These are phyloP conservation scores for Borostomias antarcticus DNA, from an alignment of 2,797 vertebrate species.

Conservation along the genomic window DNA sequence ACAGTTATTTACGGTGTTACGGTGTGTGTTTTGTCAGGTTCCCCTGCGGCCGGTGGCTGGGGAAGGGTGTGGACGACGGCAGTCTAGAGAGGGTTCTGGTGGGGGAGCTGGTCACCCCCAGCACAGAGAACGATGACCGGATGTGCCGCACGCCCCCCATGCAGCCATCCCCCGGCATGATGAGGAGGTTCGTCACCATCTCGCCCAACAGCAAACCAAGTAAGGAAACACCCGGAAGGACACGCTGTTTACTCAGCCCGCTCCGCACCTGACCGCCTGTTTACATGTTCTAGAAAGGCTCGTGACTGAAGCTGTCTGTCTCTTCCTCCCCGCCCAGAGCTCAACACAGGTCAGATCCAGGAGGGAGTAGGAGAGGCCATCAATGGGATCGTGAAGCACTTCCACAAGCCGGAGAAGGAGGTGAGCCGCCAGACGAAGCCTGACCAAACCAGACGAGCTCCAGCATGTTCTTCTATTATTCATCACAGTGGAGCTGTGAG, in stretches of 20 bases:
- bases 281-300: background rate
- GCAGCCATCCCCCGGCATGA: constrained; percentile 98
- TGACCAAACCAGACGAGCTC: constrained; percentile 60
- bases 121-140: constrained; percentile 88
- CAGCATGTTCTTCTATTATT: constrained; percentile 68
- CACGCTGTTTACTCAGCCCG: background rate
- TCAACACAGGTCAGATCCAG: constrained; percentile 99
- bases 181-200: constrained; percentile 96
- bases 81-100: constrained; percentile 96
- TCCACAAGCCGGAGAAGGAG: constrained; percentile 99
- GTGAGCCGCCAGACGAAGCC: constrained; percentile 73
- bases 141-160: constrained; percentile 93
- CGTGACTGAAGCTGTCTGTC: constrained; percentile 34
- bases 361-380: constrained; percentile 99
- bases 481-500: constrained; percentile 44
- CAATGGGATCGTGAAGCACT: constrained; percentile 99
- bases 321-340: constrained; percentile 74
- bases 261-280: background rate
- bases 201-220: constrained; percentile 97
- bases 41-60: constrained; percentile 96
- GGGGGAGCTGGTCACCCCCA: constrained; percentile 90
- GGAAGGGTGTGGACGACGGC: constrained; percentile 96
- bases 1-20: too few species aligned
- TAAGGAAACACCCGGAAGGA: constrained; percentile 65
- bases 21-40: too few species aligned